A percentile compares a stretch with the other conserved stretches of the same genome.
Evolutionary conservation across 2,113 vertebrate genomes (phyloP).

Genomic region (Acrocephalus kingi): DNA sequence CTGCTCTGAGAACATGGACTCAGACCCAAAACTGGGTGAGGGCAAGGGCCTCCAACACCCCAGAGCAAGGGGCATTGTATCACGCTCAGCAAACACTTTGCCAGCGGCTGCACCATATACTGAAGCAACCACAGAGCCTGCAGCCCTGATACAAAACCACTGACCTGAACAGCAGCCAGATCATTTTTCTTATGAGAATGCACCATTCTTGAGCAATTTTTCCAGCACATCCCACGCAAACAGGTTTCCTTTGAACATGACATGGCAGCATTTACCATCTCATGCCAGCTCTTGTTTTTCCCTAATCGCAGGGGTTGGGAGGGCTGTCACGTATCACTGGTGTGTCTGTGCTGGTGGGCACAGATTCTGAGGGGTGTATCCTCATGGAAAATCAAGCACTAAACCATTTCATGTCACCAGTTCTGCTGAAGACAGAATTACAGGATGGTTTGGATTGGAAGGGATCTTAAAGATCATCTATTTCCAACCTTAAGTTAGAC

Average conservation of each 20-base stretch:
- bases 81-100: neutral
- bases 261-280: neutral
- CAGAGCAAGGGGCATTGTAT: neutral
- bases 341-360: neutral
- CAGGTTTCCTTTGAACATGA: neutral
- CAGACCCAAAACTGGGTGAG: neutral
- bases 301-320: neutral
- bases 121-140: neutral
- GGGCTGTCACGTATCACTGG: neutral
- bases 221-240: constrained; percentile 24
- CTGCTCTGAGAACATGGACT: neutral
- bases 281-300: neutral
- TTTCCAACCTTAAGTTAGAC: neutral
- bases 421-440: neutral
- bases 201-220: constrained; percentile 53
- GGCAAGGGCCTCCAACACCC: neutral
- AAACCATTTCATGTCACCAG: neutral
- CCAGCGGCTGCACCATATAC: neutral
- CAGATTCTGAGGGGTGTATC: neutral
- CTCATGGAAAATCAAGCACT: neutral
- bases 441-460: neutral
- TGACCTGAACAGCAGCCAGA: constrained; percentile 36
- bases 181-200: constrained; percentile 16
- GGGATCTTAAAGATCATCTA: neutral
- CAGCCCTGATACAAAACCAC: neutral